These are phyloP conservation scores for Ceryle rudis DNA, from an alignment of 2,797 vertebrate species.

Conservation along the genomic window DNA sequence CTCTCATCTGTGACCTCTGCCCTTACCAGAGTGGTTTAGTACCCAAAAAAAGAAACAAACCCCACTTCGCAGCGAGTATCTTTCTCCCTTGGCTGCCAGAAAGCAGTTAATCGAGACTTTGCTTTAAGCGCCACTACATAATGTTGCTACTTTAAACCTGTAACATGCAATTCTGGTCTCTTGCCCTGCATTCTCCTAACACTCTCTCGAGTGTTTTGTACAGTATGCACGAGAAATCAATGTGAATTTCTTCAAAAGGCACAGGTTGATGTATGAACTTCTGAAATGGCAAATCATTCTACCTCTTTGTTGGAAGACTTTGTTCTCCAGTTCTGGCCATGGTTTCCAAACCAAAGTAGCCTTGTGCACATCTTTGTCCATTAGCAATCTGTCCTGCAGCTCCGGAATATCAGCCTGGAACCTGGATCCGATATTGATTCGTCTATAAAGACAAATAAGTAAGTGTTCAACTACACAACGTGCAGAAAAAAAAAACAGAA, in stretches of 20 bases:
- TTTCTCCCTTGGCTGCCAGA: background rate
- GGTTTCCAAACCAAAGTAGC: conserved; percentile 90
- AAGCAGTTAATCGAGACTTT: background rate
- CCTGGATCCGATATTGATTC: conserved; percentile 88
- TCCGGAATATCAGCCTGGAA: conserved; percentile 92
- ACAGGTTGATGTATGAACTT: background rate
- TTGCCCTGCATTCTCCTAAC: background rate
- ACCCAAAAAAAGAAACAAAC: background rate
- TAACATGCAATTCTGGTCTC: background rate
- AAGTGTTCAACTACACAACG: background rate
- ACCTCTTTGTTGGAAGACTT: conserved; percentile 88
- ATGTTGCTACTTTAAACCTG: background rate
- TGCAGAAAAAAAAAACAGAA: background rate
- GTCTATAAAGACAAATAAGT: conserved; percentile 76
- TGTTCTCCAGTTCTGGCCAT: conserved; percentile 83
- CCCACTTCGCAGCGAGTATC: background rate
- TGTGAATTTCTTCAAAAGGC: background rate
- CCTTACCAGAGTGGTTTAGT: background rate
- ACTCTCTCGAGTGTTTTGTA: background rate
- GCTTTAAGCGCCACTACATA: background rate
- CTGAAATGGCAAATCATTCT: background rate
- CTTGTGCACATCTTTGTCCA: conserved; percentile 81
- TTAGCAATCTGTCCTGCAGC: conserved; percentile 72
- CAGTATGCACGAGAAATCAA: background rate
- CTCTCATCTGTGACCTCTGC: background rate